Conservation (phyloP, 2,113 vertebrate species). For the Mixornis gularis region DNA sequence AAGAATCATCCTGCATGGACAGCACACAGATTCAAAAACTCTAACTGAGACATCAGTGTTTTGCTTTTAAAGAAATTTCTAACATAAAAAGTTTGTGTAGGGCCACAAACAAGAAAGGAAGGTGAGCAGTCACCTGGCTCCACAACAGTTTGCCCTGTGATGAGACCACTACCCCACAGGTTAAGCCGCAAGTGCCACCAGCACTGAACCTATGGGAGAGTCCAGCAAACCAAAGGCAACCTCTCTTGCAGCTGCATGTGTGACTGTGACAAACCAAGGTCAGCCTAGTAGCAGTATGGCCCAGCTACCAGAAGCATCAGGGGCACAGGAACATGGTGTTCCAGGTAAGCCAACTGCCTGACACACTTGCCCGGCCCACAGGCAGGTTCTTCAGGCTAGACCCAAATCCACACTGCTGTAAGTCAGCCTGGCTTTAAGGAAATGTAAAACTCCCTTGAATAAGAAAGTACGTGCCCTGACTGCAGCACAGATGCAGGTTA, state of each 20-base stretch:
- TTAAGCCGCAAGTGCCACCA: background rate
- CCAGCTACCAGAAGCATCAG: background rate
- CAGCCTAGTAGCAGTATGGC: background rate
- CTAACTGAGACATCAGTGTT: background rate
- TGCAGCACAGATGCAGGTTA: background rate
- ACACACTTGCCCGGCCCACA: background rate
- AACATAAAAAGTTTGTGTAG: background rate
- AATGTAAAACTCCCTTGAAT: background rate
- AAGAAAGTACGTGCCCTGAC: background rate
- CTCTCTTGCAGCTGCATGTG: background rate
- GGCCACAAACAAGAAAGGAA: background rate
- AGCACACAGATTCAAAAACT: background rate
- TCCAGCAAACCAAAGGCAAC: background rate
- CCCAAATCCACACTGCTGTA: background rate
- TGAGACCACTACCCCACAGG: background rate
- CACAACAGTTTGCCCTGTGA: background rate
- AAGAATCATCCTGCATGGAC: background rate
- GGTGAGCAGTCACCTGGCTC: background rate
- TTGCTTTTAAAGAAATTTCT: background rate
- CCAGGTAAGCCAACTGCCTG: background rate
- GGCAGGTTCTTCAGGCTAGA: background rate
- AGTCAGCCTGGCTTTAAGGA: background rate
- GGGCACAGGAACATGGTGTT: background rate
- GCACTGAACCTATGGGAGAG: background rate
- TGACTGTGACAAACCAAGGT: background rate